These are phyloP conservation scores for Pedionomus torquatus DNA, from an alignment of 2,113 vertebrate species.

Conservation along the genomic window DNA sequence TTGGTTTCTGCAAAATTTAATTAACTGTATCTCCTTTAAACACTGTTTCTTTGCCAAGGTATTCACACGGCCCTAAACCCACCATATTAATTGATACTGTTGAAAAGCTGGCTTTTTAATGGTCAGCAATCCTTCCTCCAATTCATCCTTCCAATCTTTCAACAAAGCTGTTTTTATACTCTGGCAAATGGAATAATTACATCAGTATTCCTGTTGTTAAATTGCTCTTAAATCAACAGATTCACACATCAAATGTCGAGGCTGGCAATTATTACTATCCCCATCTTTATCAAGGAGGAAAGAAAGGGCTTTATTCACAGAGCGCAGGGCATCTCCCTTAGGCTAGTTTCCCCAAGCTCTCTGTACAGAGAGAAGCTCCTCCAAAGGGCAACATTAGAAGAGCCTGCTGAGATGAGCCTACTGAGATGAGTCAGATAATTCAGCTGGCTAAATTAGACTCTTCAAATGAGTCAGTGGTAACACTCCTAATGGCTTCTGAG, in stretches of 20 bases:
- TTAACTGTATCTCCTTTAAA: not conserved
- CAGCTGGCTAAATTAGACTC: slow-evolving; percentile 46
- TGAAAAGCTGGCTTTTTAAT: not conserved
- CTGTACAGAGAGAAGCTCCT: not conserved
- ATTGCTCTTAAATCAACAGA: not conserved
- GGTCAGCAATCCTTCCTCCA: not conserved
- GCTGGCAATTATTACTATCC: not conserved
- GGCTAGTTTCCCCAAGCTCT: not conserved
- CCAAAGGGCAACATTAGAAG: slow-evolving; percentile 22
- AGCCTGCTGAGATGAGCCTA: slow-evolving; percentile 33
- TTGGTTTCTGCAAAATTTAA: not conserved
- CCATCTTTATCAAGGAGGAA: not conserved
- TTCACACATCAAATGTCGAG: not conserved
- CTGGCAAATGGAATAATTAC: not conserved
- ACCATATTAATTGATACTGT: not conserved
- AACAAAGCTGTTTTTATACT: not conserved
- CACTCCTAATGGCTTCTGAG: slow-evolving; percentile 45
- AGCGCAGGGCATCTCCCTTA: not conserved
- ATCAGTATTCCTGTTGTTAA: not conserved
- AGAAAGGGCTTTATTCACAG: not conserved
- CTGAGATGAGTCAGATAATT: slow-evolving; percentile 56
- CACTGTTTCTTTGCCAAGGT: not conserved
- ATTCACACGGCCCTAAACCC: not conserved
- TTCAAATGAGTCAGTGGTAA: slow-evolving; percentile 59
- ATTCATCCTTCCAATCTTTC: not conserved